Evolutionary conservation across 2,797 vertebrate genomes (phyloP), one percentile per base, ranked within the genome.

Genomic region (Centropyge bicolor): DNA sequence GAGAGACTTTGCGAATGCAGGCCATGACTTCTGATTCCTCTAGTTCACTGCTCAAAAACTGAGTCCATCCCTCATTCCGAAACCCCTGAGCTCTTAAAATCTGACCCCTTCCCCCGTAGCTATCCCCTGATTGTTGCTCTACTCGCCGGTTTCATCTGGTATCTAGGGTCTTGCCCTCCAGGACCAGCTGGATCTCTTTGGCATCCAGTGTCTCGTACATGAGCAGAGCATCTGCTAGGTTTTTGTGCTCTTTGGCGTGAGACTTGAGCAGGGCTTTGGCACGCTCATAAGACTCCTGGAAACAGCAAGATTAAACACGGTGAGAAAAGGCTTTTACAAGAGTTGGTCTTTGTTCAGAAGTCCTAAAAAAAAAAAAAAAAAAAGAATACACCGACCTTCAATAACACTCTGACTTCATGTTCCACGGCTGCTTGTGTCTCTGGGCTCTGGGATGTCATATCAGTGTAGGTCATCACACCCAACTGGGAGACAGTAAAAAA

Each of bases 381-480:
- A 54, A 8, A 27, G 3, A 49, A 60, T 11, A 49, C 20, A 84
- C 88, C n/a, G 3, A 99, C 98, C 97, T 95, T 97, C 41, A 99
- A 85, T 74, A 99, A 93, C 0, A 93, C 80, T 88, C 98, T 94
- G 90, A 99, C 85, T 97, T 99, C 98, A 70, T 97, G 96, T 88
- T 99, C 98, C 90, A 99, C 97, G 75, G 97, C 98, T 76, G 98
- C 97, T 74, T 98, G 98, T 1, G 97, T 98, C 93, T 99, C 98
- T 62, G 98, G 98, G 87, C 98, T 99, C 70, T 97, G 95, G 63
- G 95, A 95, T 3, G 95, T 95, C 0, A 96, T 82, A 87, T 99
- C 97, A 19, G 80, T 82, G 57, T 98, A 99, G 27, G 98, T 99
- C 98, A 99, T 99, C 83, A 99, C 98, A 73, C 98, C 98, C 88